Evolutionary conservation across 2,888 invertebrate genomes (phyloP), one percentile per base, ranked within the genome.

Genomic region (Dysmachus trigonus): DNA sequence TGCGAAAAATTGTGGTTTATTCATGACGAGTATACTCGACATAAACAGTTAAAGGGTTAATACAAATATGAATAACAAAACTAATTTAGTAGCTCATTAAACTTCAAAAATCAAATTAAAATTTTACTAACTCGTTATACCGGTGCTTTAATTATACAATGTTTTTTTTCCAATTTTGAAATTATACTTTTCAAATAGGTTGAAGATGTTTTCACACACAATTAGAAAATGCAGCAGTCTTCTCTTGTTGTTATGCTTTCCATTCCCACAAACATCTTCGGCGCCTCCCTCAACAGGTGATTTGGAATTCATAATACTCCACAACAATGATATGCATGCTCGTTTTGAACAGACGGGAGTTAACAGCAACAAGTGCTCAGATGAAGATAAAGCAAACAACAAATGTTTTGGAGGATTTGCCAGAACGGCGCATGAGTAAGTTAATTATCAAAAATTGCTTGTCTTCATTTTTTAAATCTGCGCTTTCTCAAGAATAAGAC

Each of bases 251-350:
- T 15, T 73, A 33, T 73, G 35, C 8, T 13, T 73, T 15, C 31
- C n/a, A 73, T n/a, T 31, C 13, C 7, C 73, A n/a, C 73, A 73
- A 35, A 73, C 33, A 30, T 31, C 31, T 2, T 35, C 73, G 33
- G 33, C 33, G 31, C 73, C 73, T 35, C 27, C 15, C 30, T n/a
- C 73, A 2, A 35, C 73, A 35, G 73, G 35, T 87, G 91, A 91
- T 88, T 93, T 95, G 88, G 94, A 95, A 88, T 92, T 98, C 73
- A 93, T 96, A 0, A 94, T 98, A 84, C 92, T 98, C 0, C 98
- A 98, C 92, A 97, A 97, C 89, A 98, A 98, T 91, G 98, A 98
- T 90, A 96, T 98, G 94, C 98, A 98, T 91, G 95, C 97, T 0
- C 94, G 96, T 87, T 97, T 96, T 89, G 96, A 97, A 87, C 95